phyloP scores from a whole-genome alignment of 1,140 invertebrate genomes.

The Bombus pyrosoma region DNA sequence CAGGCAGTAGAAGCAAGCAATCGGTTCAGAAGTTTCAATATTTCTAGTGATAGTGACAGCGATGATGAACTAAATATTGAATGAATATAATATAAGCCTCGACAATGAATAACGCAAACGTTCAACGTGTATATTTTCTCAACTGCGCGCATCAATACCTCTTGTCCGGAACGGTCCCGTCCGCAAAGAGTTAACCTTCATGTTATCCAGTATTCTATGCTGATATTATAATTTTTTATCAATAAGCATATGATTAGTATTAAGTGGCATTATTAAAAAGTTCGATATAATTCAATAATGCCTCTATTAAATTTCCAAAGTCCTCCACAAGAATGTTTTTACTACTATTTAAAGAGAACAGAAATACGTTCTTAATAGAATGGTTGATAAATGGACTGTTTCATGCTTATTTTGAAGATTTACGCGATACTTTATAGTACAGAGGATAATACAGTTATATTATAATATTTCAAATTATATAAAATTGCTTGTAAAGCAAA shows the following conservation, averaged over 20 bases:
- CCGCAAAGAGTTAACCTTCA: background rate
- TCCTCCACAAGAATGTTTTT: background rate
- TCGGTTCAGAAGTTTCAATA: too few species aligned
- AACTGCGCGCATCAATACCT: too few species aligned
- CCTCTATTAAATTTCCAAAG: background rate
- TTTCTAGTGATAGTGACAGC: too few species aligned
- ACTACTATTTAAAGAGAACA: background rate
- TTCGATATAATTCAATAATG: slow-evolving; percentile 8
- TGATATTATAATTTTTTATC: slow-evolving; percentile 42
- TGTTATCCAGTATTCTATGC: slow-evolving; percentile 35
- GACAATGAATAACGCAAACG: too few species aligned
- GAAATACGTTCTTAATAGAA: background rate
- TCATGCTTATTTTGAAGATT: background rate
- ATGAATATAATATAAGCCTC: too few species aligned
- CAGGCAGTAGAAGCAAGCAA: too few species aligned
- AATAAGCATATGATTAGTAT: slow-evolving; percentile 44
- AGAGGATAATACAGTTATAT: background rate
- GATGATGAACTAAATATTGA: too few species aligned
- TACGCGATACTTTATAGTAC: background rate
- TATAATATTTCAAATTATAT: background rate
- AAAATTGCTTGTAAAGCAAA: slow-evolving; percentile 8
- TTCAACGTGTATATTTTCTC: too few species aligned
- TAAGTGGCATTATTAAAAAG: slow-evolving; percentile 9
- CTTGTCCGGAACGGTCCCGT: too few species aligned
- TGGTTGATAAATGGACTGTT: background rate